Evolutionary conservation across 2,113 vertebrate species (phyloP).

Genomic region (Thymallus thymallus): DNA sequence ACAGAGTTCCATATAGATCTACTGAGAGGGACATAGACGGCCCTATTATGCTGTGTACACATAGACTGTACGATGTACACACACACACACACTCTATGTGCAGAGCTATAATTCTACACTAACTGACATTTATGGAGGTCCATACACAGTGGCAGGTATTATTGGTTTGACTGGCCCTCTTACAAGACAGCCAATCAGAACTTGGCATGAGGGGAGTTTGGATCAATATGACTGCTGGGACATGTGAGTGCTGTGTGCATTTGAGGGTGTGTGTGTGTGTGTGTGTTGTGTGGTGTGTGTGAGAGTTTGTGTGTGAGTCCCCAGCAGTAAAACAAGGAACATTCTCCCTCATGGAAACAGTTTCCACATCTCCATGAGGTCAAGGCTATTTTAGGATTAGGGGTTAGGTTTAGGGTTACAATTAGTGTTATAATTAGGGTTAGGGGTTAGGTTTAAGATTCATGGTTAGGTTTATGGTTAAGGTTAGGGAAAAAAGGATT

Average conservation of each 20-base stretch:
- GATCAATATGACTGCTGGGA: conserved; percentile 1
- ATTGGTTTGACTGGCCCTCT: background rate
- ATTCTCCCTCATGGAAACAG: no score
- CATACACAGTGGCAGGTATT: background rate
- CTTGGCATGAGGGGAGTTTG: background rate
- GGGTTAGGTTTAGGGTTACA: no score
- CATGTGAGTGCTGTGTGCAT: background rate
- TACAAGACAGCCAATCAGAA: conserved; percentile 9
- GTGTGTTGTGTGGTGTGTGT: background rate
- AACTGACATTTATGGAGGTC: conserved; percentile 8
- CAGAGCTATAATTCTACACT: background rate
- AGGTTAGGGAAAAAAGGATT: conserved; percentile 11
- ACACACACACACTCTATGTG: background rate
- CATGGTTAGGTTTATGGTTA: background rate
- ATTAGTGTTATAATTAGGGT: no score
- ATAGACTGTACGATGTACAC: background rate
- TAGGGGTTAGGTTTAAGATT: no score
- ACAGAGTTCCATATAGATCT: background rate
- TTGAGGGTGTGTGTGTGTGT: background rate
- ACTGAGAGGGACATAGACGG: background rate
- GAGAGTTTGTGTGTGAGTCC: background rate
- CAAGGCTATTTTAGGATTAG: no score
- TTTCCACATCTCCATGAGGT: no score
- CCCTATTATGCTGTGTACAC: background rate
- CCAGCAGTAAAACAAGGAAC: no score